Conservation (phyloP, 2,888 invertebrate species). For the Lepidocyrtinus sp. region DNA sequence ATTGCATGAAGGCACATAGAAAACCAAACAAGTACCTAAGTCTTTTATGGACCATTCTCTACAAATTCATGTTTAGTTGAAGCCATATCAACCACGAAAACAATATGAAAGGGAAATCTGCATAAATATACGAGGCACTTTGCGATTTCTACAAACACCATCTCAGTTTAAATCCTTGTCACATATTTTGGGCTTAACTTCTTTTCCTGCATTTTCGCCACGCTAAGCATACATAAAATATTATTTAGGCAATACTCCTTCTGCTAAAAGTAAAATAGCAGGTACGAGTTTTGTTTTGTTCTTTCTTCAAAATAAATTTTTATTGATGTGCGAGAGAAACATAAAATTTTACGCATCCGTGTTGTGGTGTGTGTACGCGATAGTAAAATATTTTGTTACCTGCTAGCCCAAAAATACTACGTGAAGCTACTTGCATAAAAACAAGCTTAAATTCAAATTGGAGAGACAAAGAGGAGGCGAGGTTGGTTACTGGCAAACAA, state of each 20-base stretch:
- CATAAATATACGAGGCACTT: background rate
- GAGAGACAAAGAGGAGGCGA: conserved; percentile 23
- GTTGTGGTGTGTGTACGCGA: conserved; percentile 6
- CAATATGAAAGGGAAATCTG: conserved; percentile 13
- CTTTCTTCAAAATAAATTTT: background rate
- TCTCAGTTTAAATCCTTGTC: conserved; percentile 7
- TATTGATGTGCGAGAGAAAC: background rate
- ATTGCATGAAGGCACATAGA: conserved; percentile 4
- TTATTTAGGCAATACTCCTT: no score
- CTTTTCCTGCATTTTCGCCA: no score
- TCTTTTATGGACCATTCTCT: conserved; percentile 13
- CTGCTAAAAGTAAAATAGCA: no score
- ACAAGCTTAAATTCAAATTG: background rate
- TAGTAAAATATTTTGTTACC: conserved; percentile 4
- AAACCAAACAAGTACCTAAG: no score
- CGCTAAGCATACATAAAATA: no score
- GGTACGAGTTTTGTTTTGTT: background rate
- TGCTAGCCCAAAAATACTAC: background rate
- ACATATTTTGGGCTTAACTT: no score
- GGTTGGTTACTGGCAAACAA: conserved; percentile 1
- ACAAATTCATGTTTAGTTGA: conserved; percentile 13
- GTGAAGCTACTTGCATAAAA: background rate
- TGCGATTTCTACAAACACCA: conserved; percentile 3
- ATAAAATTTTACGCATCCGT: conserved; percentile 13
- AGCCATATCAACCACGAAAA: background rate